Conservation (phyloP, 2,888 invertebrate species). For the Ecliptopera silaceata region DNA sequence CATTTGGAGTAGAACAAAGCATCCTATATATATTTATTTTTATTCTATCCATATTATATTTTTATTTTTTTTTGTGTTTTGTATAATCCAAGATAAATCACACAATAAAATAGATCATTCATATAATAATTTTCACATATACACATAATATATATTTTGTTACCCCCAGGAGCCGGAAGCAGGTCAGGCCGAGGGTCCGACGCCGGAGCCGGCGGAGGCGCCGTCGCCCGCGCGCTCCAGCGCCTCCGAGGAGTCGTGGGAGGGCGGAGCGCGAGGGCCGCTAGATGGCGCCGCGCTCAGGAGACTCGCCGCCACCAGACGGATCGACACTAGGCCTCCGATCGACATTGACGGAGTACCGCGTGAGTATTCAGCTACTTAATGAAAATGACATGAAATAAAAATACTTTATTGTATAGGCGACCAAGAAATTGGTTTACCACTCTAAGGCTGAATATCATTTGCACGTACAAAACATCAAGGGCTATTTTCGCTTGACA, state of each 20-base stretch:
- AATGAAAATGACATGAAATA: neutral
- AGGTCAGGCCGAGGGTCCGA: neutral
- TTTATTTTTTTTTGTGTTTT: neutral
- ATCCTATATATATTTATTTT: too few relatives aligned
- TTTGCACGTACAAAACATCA: too few relatives aligned
- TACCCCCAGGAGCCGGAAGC: slow-evolving; percentile 20
- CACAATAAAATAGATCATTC: too few relatives aligned
- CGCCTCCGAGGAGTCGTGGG: slow-evolving; percentile 77
- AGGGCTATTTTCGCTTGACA: too few relatives aligned
- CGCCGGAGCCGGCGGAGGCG: slow-evolving; percentile 13
- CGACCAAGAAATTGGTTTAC: too few relatives aligned
- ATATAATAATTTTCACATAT: too few relatives aligned
- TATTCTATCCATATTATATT: too few relatives aligned
- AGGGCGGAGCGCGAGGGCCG: slow-evolving; percentile 86
- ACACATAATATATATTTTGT: too few relatives aligned
- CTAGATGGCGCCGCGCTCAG: slow-evolving; percentile 92
- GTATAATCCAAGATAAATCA: too few relatives aligned
- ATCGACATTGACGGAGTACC: slow-evolving; percentile 68
- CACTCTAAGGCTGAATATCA: too few relatives aligned
- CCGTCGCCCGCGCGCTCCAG: slow-evolving; percentile 65
- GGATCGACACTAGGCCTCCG: slow-evolving; percentile 36
- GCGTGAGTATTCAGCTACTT: slow-evolving; percentile 37
- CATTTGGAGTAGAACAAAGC: too few relatives aligned
- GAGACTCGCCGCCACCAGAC: slow-evolving; percentile 79
- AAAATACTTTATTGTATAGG: too few relatives aligned